Conservation (phyloP, 2,888 invertebrate genomes). For the Stenichneumon culpator region DNA sequence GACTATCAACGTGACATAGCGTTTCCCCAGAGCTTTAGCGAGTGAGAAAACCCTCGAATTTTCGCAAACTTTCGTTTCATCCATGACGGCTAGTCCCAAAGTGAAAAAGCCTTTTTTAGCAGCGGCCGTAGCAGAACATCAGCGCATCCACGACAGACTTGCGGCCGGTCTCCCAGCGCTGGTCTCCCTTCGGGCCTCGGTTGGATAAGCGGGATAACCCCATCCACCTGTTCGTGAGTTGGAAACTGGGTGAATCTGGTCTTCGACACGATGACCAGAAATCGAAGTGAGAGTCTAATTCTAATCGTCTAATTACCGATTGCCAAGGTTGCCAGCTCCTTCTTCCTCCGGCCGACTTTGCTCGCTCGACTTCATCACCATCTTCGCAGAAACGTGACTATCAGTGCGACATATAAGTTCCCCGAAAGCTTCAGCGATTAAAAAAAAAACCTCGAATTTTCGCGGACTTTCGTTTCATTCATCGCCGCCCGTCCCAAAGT, state of each 20-base stretch:
- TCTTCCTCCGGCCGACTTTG: too few relatives aligned
- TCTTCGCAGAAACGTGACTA: too few relatives aligned
- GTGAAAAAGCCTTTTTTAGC: neutral
- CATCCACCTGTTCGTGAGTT: conserved; percentile 82
- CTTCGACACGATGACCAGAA: too few relatives aligned
- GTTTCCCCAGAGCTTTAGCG: too few relatives aligned
- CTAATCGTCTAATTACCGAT: neutral
- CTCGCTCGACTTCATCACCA: too few relatives aligned
- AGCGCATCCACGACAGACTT: neutral
- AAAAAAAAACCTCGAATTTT: neutral
- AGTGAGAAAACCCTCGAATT: too few relatives aligned
- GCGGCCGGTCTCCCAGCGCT: conserved; percentile 74
- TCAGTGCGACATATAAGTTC: neutral
- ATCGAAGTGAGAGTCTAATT: neutral
- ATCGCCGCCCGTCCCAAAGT: neutral
- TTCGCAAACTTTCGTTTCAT: too few relatives aligned
- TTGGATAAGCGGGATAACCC: conserved; percentile 84
- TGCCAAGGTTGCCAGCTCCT: too few relatives aligned
- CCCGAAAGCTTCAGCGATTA: neutral
- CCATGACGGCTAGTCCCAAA: neutral
- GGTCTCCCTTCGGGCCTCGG: conserved; percentile 83
- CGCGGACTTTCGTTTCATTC: neutral
- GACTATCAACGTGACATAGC: too few relatives aligned
- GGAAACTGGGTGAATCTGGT: conserved; percentile 8
- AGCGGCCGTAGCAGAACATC: conserved; percentile 15